phyloP scores from a whole-genome alignment of 2,113 vertebrate genomes.

The zebrafish (Danio rerio) region GRCz12tu NC_133195.1:20326501-20327000 shows the following conservation, averaged over 20 bases:
- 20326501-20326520: conserved; percentile 55
- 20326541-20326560: conserved; percentile 31
- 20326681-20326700: background rate
- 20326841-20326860: too few species aligned
- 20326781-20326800: background rate
- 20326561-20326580: conserved; percentile 27
- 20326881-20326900: too few species aligned
- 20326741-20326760: background rate
- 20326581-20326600: conserved; percentile 18
- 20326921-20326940: too few species aligned
- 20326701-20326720: conserved; percentile 1
- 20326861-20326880: too few species aligned
- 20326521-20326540: conserved; percentile 48
- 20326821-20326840: too few species aligned
- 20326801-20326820: background rate
- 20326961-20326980: too few species aligned
- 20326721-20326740: conserved; percentile 10
- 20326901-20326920: too few species aligned
- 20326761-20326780: background rate
- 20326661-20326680: conserved; percentile 22
- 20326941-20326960: too few species aligned
- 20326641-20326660: conserved; percentile 31
- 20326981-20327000: too few species aligned
- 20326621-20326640: conserved; percentile 41
- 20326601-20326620: conserved; percentile 37